These are phyloP conservation scores for Euschistus heros DNA, from an alignment of 1,140 invertebrate genomes.

Conservation along the genomic window DNA sequence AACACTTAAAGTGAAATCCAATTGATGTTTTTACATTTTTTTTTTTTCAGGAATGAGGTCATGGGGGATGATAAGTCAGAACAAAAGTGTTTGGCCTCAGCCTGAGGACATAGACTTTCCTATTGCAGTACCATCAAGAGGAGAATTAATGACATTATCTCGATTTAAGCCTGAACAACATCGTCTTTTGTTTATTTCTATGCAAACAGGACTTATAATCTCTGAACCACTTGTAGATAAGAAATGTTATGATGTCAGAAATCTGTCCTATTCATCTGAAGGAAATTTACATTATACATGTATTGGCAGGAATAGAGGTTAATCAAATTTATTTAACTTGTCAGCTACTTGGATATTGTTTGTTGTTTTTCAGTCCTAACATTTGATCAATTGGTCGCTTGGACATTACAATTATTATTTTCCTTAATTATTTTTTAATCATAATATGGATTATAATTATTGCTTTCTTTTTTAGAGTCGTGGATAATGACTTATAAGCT, in stretches of 20 bases:
- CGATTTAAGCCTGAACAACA: slow-evolving; percentile 41
- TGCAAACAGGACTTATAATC: slow-evolving; percentile 41
- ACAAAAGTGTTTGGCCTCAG: slow-evolving; percentile 26
- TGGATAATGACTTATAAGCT: background rate
- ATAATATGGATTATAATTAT: background rate
- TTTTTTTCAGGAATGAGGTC: slow-evolving; percentile 30
- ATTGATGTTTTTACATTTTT: background rate
- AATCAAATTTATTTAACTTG: too few species aligned
- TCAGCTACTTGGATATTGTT: too few species aligned
- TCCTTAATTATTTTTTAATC: too few species aligned
- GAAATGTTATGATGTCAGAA: slow-evolving; percentile 22
- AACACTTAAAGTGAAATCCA: background rate
- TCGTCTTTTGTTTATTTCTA: slow-evolving; percentile 51
- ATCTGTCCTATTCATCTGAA: slow-evolving; percentile 27
- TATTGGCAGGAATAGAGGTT: background rate
- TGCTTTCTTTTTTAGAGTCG: background rate
- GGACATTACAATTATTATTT: too few species aligned
- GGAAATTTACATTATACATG: slow-evolving; percentile 35
- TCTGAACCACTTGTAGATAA: slow-evolving; percentile 29
- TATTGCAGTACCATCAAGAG: slow-evolving; percentile 49
- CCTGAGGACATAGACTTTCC: slow-evolving; percentile 50
- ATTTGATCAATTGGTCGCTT: too few species aligned
- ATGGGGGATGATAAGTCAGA: background rate
- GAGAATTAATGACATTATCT: slow-evolving; percentile 46
- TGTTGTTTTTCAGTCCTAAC: too few species aligned